Base-by-base conservation (phyloP, 2,888 invertebrate species). In the Pristionchus exspectatus region DNA sequence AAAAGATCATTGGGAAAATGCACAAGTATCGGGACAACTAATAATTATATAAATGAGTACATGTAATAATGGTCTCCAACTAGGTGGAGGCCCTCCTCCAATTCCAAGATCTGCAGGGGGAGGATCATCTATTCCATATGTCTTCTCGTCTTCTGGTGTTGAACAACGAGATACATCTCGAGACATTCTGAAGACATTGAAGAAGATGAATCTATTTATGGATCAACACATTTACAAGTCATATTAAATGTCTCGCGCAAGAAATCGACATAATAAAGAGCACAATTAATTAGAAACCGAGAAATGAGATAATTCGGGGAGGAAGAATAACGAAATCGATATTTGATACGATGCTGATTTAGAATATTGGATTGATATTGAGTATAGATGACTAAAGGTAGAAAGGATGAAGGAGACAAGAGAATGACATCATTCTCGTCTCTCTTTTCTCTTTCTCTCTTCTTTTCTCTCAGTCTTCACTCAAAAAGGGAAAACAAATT, bases 11-110 rank as follows among this genome's bases (percentile, higher is more conserved):
- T 27, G 69, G n/a, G n/a, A 24, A 63, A 24, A 69, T 2, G 69
- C 38, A 38, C 38, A 38, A n/a, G 14, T 30, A 69, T 30, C 0
- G 18, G 30, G 69, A 69, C 9, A 12, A n/a, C n/a, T 10, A 16
- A 77, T 21, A 38, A 24, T 4, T 14, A 77, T 38, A 16, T 5
- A 14, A n/a, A n/a, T 84, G n/a, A 54, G 33, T n/a, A 84, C 84
- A 44, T 84, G 84, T 16, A 86, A n/a, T 30, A 59, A 27, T 86
- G 86, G 86, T 86, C 86, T 59, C 86, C 86, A 86, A 63, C 63
- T 63, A 21, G 63, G 24, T 16, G 86, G 86, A 63, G 86, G 86
- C 0, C 56, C 84, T 63, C 33, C 66, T 84, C 56, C 83, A 7
- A 84, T 84, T 44, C 56, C 27, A 27, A 86, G 59, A 63, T 86